Evolutionary conservation across 2,113 vertebrate species (phyloP).

Genomic region (Solenodon paradoxus): DNA sequence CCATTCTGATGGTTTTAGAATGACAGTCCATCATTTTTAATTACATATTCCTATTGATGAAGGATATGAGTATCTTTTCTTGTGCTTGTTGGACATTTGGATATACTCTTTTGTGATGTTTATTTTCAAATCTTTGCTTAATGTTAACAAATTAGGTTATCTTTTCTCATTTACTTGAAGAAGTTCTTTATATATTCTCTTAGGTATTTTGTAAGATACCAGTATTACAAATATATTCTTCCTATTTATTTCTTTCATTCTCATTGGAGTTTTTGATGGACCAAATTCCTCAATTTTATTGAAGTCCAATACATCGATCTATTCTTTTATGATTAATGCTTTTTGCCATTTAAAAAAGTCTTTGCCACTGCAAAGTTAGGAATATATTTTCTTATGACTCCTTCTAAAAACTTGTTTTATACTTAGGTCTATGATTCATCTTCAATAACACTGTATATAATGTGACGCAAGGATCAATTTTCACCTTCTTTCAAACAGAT

Average conservation of each 20-base stretch:
- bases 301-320: not conserved
- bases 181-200: not conserved
- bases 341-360: not conserved
- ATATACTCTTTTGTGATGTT: not conserved
- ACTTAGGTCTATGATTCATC: not conserved
- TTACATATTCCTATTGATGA: not conserved
- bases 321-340: not conserved
- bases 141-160: not conserved
- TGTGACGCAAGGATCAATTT: not conserved
- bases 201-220: not conserved
- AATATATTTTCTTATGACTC: not conserved
- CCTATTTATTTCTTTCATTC: not conserved
- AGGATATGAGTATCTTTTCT: not conserved
- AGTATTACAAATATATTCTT: not conserved
- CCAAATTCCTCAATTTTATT: not conserved
- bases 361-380: not conserved
- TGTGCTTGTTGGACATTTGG: not conserved
- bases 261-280: not conserved
- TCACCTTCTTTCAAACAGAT: not conserved
- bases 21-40: constrained; percentile 7
- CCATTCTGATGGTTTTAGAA: not conserved
- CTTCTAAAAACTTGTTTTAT: not conserved
- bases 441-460: constrained; percentile 1
- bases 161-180: not conserved
- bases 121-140: not conserved